These are phyloP conservation scores for Marronus borbonicus DNA, from an alignment of 2,888 invertebrate genomes.

Conservation along the genomic window DNA sequence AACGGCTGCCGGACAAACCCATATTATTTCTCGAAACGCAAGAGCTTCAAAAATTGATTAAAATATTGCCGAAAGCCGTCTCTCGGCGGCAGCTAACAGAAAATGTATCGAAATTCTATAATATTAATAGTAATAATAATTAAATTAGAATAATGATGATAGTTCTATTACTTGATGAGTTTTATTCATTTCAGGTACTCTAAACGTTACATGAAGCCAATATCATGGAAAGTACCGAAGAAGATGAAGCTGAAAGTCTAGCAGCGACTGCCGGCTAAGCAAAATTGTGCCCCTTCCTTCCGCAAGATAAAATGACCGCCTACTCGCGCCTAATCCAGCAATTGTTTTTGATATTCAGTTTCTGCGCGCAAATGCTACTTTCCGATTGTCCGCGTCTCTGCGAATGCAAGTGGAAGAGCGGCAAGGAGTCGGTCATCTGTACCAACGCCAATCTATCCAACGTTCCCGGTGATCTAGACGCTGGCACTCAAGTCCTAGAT, in stretches of 20 bases:
- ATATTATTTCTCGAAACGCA: too few species aligned
- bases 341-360: conserved; percentile 62
- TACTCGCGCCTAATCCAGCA: conserved; percentile 42
- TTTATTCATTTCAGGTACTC: conserved; percentile 55
- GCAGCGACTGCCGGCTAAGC: neutral
- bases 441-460: conserved; percentile 82
- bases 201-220: conserved; percentile 45
- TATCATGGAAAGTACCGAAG: conserved; percentile 63
- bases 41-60: too few species aligned
- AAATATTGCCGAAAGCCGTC: too few species aligned
- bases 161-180: too few species aligned
- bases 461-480: conserved; percentile 83
- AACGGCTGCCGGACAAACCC: too few species aligned
- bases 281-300: neutral
- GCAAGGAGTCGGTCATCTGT: conserved; percentile 89
- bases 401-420: conserved; percentile 92
- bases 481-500: conserved; percentile 86
- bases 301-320: conserved; percentile 48
- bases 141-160: too few species aligned
- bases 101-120: too few species aligned
- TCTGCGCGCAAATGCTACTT: conserved; percentile 69
- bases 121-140: too few species aligned
- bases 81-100: too few species aligned
- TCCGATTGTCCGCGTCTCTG: conserved; percentile 84
- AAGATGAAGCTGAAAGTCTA: conserved; percentile 61